Conservation (phyloP, 2,888 invertebrate genomes). For the Agrotis puta region DNA sequence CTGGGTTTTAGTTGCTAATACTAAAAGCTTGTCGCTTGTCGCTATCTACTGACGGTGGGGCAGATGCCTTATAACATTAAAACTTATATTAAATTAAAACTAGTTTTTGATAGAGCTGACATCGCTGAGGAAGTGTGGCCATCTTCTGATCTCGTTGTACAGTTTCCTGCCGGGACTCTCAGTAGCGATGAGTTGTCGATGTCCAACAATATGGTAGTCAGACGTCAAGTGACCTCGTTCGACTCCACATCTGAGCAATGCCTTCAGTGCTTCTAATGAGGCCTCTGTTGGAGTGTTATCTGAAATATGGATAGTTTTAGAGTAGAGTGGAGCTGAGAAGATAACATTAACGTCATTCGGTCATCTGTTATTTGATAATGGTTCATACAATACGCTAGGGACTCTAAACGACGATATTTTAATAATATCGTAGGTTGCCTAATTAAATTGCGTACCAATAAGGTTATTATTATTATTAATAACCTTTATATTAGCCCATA, state of each 20-base stretch:
- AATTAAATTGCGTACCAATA: too few species aligned
- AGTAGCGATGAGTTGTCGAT: conserved; percentile 86
- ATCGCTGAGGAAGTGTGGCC: conserved; percentile 86
- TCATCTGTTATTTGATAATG: too few species aligned
- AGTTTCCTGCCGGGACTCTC: conserved; percentile 87
- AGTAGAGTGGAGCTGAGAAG: not conserved
- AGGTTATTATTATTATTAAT: too few species aligned
- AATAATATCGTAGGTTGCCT: too few species aligned
- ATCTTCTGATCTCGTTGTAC: conserved; percentile 83
- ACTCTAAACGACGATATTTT: too few species aligned
- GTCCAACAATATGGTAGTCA: conserved; percentile 92
- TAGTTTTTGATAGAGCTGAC: conserved; percentile 71
- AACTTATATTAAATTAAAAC: not conserved
- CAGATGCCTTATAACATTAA: not conserved
- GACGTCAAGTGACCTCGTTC: conserved; percentile 89
- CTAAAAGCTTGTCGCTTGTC: too few species aligned
- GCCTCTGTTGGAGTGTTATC: conserved; percentile 90
- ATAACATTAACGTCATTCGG: too few species aligned
- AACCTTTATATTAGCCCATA: too few species aligned
- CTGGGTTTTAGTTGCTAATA: too few species aligned
- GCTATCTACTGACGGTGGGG: not conserved
- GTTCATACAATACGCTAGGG: too few species aligned
- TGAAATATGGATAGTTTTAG: conserved; percentile 73
- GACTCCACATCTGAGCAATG: conserved; percentile 92
- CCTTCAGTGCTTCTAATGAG: conserved; percentile 90